Evolutionary conservation across 2,797 vertebrate species (phyloP), one percentile per base, ranked within the genome.

Genomic region (Sebastes nivosus): DNA sequence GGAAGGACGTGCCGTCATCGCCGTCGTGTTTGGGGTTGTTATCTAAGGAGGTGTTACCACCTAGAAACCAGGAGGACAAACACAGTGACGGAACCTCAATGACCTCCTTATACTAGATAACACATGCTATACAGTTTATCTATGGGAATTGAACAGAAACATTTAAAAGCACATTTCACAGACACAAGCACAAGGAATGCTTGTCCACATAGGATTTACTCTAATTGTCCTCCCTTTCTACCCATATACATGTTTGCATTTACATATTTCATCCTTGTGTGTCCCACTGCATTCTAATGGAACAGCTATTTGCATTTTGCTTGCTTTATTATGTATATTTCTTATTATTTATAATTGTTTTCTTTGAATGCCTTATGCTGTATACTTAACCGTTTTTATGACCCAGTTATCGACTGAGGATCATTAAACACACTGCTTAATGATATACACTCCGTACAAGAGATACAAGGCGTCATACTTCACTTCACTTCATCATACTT

Each of bases 1-100:
- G 95, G 91, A 98, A 99, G 77, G 99, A 99, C 5, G 98, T 97
- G 79, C 99, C 99, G 32, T 99, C 98, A 75, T 97, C 96, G 50
- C 99, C 99, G 60, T 99, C 97, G 63, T 96, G 94, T 92, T 95
- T 97, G 12, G 97, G 96, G 90, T 97, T 96, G 92, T 99, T 96
- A 72, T 96, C 92, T 36, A 90, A 63, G 10, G 97, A 97, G 5
- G 97, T 97, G 65, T 96, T 97, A 67, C 99, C 99, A 58, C 98
- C 99, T 99, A 90, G 1, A 59, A 87, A 74, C 58, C 71, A 30
- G 24, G 42, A 59, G 1, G 24, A 8, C 10, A 71, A 77, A 32
- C 54, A 52, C 54, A 52, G 30, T 24, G 9, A 55, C 32, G 24
- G 13, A 36, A 57, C 11, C 6, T 50, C 38, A 42, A 3, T 42